Evolutionary conservation across 2,797 vertebrate genomes (phyloP).

Genomic region (Enteromius trimaculatus): DNA sequence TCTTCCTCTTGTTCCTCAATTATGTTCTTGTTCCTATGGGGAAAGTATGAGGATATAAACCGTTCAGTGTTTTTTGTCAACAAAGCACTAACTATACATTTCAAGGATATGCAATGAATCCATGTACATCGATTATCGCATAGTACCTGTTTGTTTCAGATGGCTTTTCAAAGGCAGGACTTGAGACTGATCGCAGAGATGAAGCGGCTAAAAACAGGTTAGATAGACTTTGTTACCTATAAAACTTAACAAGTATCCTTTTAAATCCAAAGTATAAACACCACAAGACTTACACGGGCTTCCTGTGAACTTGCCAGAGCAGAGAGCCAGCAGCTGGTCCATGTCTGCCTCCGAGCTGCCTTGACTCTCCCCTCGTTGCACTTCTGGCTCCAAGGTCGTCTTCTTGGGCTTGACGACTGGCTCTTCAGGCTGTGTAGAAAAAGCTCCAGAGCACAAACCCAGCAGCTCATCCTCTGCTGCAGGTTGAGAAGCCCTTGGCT

Average conservation of each 20-base stretch:
- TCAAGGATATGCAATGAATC: neutral
- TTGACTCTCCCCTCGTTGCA: slow-evolving; percentile 56
- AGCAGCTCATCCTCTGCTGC: slow-evolving; percentile 85
- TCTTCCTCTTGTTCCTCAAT: slow-evolving; percentile 12
- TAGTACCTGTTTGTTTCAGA: slow-evolving; percentile 66
- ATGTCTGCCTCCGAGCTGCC: slow-evolving; percentile 84
- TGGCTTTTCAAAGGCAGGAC: slow-evolving; percentile 49
- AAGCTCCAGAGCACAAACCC: slow-evolving; percentile 89
- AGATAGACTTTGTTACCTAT: neutral
- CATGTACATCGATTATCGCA: neutral
- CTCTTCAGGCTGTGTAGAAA: slow-evolving; percentile 72
- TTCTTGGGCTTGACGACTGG: slow-evolving; percentile 64
- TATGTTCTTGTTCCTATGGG: slow-evolving; percentile 19
- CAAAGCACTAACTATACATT: neutral
- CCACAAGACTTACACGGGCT: slow-evolving; percentile 69
- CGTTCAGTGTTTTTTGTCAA: neutral
- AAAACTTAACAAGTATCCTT: neutral
- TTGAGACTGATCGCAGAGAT: slow-evolving; percentile 51
- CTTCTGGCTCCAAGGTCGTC: slow-evolving; percentile 69
- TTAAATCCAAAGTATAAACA: neutral
- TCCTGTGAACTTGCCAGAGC: slow-evolving; percentile 85
- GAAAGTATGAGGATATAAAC: neutral
- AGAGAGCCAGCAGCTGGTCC: slow-evolving; percentile 83
- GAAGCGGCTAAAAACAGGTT: slow-evolving; percentile 44
- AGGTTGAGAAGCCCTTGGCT: slow-evolving; percentile 58